A percentile compares a stretch with the other conserved stretches of the same genome.
Evolutionary conservation across 2,113 vertebrate species (phyloP).

Genomic region (Pycnonotus jocosus): DNA sequence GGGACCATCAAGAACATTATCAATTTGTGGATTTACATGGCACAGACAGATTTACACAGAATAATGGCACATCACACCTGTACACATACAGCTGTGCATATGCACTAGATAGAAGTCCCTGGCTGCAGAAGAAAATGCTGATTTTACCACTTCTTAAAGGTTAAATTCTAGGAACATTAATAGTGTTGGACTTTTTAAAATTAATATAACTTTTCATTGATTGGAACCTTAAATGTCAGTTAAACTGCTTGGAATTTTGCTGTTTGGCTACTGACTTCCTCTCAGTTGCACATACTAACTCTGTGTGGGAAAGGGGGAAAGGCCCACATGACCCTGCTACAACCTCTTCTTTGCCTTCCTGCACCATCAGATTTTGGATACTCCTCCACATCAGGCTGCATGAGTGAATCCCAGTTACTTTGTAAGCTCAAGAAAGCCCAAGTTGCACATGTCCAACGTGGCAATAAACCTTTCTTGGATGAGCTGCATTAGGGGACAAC

Average conservation of each 20-base stretch:
- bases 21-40: neutral
- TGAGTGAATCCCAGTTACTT: neutral
- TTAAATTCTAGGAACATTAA: neutral
- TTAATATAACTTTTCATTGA: neutral
- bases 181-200: neutral
- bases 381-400: neutral
- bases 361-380: neutral
- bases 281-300: neutral
- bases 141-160: neutral
- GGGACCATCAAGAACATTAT: neutral
- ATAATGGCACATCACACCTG: neutral
- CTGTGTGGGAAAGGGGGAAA: neutral
- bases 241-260: neutral
- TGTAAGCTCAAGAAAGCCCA: neutral
- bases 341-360: neutral
- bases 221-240: neutral
- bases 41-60: neutral
- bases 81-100: neutral
- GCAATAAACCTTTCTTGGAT: neutral
- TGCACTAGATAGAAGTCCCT: neutral
- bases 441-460: neutral
- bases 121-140: neutral
- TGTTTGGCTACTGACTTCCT: neutral
- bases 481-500: neutral
- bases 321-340: rapidly evolving